phyloP scores from a whole-genome alignment of 2,797 vertebrate genomes.

The Macropus fuliginosus region DNA sequence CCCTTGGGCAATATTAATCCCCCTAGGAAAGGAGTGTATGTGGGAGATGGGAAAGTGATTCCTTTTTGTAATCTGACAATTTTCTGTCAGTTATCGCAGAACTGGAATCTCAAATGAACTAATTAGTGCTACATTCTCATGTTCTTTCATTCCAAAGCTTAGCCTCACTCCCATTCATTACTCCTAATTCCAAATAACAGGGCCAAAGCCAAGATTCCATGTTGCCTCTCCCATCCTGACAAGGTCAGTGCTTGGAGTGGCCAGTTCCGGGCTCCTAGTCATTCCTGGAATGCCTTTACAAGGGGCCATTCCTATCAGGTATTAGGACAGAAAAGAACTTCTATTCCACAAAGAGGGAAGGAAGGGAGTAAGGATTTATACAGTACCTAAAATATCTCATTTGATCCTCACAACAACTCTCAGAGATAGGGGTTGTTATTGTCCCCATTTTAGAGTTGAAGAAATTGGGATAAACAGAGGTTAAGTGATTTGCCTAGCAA shows the following conservation, averaged over 20 bases:
- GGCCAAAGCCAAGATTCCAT: not conserved
- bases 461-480: not conserved
- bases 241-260: not conserved
- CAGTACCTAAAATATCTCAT: not conserved
- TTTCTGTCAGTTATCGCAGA: constrained; percentile 20
- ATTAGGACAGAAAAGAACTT: not conserved
- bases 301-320: not conserved
- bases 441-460: not conserved
- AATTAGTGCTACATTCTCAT: not conserved
- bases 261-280: not conserved
- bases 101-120: constrained; percentile 31
- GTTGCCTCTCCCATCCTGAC: not conserved
- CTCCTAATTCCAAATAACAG: not conserved
- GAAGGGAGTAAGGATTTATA: not conserved
- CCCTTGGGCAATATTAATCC: not conserved
- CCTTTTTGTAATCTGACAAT: constrained; percentile 12
- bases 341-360: fast-evolving
- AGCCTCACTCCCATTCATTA: not conserved
- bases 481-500: not conserved
- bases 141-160: constrained; percentile 34
- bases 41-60: not conserved
- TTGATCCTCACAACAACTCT: not conserved
- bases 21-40: not conserved
- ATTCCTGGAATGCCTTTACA: not conserved
- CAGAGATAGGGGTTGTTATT: not conserved